Conservation (phyloP, 2,888 invertebrate species). For the Corbicula japonica region DNA sequence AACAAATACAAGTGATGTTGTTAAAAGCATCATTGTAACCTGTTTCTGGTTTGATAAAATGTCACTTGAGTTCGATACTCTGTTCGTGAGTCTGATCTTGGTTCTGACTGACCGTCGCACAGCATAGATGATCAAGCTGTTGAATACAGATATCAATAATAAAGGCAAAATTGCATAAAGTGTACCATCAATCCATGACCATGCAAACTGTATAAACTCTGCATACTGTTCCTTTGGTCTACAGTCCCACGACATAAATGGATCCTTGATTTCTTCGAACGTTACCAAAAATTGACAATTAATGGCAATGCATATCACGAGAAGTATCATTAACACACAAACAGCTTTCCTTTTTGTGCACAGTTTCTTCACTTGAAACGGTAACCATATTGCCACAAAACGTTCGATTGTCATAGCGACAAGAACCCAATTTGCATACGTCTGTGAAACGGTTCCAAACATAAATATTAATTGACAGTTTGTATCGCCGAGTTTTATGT, state of each 20-base stretch:
- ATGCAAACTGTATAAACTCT: slow-evolving; percentile 66
- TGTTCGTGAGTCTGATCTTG: slow-evolving; percentile 67
- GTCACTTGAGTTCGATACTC: slow-evolving; percentile 65
- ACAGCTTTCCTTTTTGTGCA: slow-evolving; percentile 71
- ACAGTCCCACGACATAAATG: slow-evolving; percentile 56
- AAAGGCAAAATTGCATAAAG: slow-evolving; percentile 76
- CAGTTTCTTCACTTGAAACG: slow-evolving; percentile 74
- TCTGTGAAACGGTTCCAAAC: slow-evolving; percentile 72
- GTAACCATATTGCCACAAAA: slow-evolving; percentile 81
- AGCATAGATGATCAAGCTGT: slow-evolving; percentile 75
- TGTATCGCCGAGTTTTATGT: slow-evolving; percentile 66
- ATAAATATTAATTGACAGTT: slow-evolving; percentile 76
- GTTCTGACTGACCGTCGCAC: slow-evolving; percentile 65
- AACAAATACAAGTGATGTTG: slow-evolving; percentile 76
- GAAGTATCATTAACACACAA: slow-evolving; percentile 53
- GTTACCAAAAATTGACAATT: slow-evolving; percentile 72
- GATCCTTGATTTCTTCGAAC: slow-evolving; percentile 56
- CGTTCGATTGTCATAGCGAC: slow-evolving; percentile 82
- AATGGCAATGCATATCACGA: slow-evolving; percentile 65
- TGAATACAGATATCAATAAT: slow-evolving; percentile 71
- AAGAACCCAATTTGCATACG: slow-evolving; percentile 81
- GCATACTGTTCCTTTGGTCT: slow-evolving; percentile 51
- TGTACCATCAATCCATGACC: slow-evolving; percentile 80
- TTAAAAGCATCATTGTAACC: slow-evolving; percentile 78
- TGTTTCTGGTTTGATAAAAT: slow-evolving; percentile 75